Evolutionary conservation across 2,888 invertebrate genomes (phyloP).

Genomic region (Subacronicta megacephala): DNA sequence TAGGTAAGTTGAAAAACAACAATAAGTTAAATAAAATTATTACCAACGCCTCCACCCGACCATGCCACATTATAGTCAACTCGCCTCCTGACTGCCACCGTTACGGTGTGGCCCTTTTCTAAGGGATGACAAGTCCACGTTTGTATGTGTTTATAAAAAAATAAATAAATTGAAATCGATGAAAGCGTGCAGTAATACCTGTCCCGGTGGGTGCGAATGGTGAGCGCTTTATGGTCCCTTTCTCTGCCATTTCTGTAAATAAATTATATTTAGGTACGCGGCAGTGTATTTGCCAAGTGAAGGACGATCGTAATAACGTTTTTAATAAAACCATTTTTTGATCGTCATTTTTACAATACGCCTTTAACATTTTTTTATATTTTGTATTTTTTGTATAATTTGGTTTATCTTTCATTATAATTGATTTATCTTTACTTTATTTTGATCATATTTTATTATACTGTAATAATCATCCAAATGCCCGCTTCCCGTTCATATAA

Average conservation of each 20-base stretch:
- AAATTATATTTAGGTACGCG: constrained; percentile 31
- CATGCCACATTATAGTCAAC: background rate
- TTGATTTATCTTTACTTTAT: too few species aligned
- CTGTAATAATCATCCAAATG: too few species aligned
- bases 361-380: too few species aligned
- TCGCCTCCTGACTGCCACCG: background rate
- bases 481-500: too few species aligned
- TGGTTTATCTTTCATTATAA: too few species aligned
- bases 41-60: background rate
- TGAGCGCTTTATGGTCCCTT: constrained; percentile 67
- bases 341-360: too few species aligned
- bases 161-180: background rate
- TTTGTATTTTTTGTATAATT: too few species aligned
- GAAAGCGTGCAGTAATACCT: constrained; percentile 57
- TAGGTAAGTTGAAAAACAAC: too few species aligned
- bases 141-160: background rate
- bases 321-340: too few species aligned
- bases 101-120: background rate
- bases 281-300: too few species aligned
- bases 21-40: background rate
- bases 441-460: too few species aligned
- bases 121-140: background rate
- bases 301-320: too few species aligned
- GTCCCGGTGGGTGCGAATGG: constrained; percentile 61
- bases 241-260: constrained; percentile 79